Base-by-base conservation (phyloP, 1,140 invertebrate species). In the Amphibalanus amphitrite region DNA sequence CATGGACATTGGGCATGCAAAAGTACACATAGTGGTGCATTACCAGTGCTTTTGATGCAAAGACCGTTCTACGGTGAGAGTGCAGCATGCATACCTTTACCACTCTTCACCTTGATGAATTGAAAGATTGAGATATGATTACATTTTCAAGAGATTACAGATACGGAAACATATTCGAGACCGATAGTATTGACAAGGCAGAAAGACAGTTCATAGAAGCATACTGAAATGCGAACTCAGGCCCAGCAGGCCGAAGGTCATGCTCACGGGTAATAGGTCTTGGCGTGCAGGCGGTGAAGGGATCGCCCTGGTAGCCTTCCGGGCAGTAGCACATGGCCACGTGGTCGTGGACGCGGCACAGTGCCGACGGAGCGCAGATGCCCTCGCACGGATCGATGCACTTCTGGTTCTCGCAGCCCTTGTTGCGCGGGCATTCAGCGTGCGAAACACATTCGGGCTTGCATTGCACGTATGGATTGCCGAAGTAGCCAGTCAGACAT, bases 391-490 rank as follows among this genome's bases (percentile, higher is more conserved):
- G 84, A 77, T 86, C 83, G n/a, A 81, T 80, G 73, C 85, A 86
- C 74, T 84, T 85, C 69, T 82, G 82, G n/a, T 82, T 80, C 68
- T 84, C 79, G 70, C 86, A 87, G 68, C 85, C 87, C 75, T 85
- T 81, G 75, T 85, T 82, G 70, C 80, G 82, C 0, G 84, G 73
- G 78, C 90, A 91, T 74, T 91, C 90, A 0, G 84, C 85, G 82
- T 78, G 76, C 10, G 71, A 47, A 25, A 84, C 82, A 77, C 90
- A 92, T 80, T 92, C 89, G 6, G 90, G 90, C 76, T 89, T 81
- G 76, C 90, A 92, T 3, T 86, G 86, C 79, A 89, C 86, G 74
- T 88, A 90, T 67, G 91, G 89, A 82, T 92, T 90, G 47, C 91
- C 91, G 73, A 87, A 82, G 76, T 87, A 89, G 71, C 86, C 84